Percentiles rank a stretch among this genome's conserved stretches.
phyloP scores from a whole-genome alignment of 2,888 invertebrate species.

The Lasioglossum oenotherae region DNA sequence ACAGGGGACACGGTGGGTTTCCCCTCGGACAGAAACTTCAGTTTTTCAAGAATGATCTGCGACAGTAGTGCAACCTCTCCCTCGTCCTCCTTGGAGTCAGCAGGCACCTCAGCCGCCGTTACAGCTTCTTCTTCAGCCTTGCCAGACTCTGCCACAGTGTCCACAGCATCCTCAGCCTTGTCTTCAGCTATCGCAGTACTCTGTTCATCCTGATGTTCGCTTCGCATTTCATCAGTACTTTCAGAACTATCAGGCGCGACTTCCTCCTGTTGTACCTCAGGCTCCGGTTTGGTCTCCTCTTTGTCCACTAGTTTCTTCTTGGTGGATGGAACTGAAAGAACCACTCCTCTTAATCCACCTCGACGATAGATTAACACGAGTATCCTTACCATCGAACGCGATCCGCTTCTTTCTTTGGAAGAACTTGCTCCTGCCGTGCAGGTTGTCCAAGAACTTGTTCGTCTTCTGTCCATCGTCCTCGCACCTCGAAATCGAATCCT shows the following conservation, averaged over 20 bases:
- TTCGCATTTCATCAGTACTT: background rate
- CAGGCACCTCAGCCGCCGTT: background rate
- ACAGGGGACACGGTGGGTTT: slow-evolving; percentile 86
- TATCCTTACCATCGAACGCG: slow-evolving; percentile 81
- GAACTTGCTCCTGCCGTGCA: slow-evolving; percentile 83
- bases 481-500: slow-evolving; percentile 42
- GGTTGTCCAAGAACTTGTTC: slow-evolving; percentile 80
- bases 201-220: slow-evolving; percentile 36
- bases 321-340: slow-evolving; percentile 49
- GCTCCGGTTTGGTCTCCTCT: slow-evolving; percentile 43
- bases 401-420: slow-evolving; percentile 86
- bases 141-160: slow-evolving; percentile 27
- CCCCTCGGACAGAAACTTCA: slow-evolving; percentile 87
- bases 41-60: slow-evolving; percentile 86
- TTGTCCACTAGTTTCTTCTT: slow-evolving; percentile 45
- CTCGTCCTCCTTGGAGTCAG: slow-evolving; percentile 58
- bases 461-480: slow-evolving; percentile 69
- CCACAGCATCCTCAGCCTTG: slow-evolving; percentile 10
- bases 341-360: background rate
- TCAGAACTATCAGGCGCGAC: slow-evolving; percentile 7
- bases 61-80: slow-evolving; percentile 83
- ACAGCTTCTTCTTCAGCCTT: slow-evolving; percentile 30
- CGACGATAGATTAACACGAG: background rate
- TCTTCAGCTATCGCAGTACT: slow-evolving; percentile 16
- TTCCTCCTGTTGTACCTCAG: slow-evolving; percentile 23